Evolutionary conservation across 2,888 invertebrate species (phyloP), one percentile per base, ranked within the genome.

Genomic region (Nomada hirtipes): DNA sequence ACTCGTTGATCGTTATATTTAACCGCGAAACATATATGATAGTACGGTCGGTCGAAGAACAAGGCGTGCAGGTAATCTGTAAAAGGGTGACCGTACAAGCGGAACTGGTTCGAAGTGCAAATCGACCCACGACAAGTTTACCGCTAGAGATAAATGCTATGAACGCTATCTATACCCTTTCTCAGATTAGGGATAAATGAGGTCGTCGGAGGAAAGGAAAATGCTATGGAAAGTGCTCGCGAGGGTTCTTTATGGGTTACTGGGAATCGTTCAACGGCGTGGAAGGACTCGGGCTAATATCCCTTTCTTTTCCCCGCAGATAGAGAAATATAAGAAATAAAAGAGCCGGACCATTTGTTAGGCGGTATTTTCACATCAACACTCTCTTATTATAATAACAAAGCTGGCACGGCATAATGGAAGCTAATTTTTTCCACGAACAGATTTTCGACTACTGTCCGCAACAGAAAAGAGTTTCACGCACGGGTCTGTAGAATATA

Each of bases 121-220:
- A 82, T 78, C 72, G 26, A 60, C 64, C 57, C 73, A 65, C 74
- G 63, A 72, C 69, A 69, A 53, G 79, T 89, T 84, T 83, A 86
- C 87, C 83, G 87, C 88, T 86, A 79, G 53, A 68, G 90, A 90
- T 90, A 90, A 84, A 76, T 65, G n/a, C 18, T 23, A 13, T 10
- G 13, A 47, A 47, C 4, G 55, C 10, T 84, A 79, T 82, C 81
- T 76, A 4, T 23, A 59, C 36, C 61, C 70, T 85, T 82, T 72
- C 74, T 68, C 23, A 42, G 76, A 82, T 72, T 68, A 36, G 18
- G 47, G 69, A 53, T 64, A 73, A 20, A 52, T 36, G 70, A 75
- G 64, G 23, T 52, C n/a, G 15, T 11, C 3, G 47, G 59, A 42
- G 11, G 15, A 64, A 65, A 65, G 18, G 36, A 53, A 80, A 82